These are phyloP conservation scores for Schizotus pectinicornis DNA, from an alignment of 2,888 invertebrate genomes.

Conservation along the genomic window DNA sequence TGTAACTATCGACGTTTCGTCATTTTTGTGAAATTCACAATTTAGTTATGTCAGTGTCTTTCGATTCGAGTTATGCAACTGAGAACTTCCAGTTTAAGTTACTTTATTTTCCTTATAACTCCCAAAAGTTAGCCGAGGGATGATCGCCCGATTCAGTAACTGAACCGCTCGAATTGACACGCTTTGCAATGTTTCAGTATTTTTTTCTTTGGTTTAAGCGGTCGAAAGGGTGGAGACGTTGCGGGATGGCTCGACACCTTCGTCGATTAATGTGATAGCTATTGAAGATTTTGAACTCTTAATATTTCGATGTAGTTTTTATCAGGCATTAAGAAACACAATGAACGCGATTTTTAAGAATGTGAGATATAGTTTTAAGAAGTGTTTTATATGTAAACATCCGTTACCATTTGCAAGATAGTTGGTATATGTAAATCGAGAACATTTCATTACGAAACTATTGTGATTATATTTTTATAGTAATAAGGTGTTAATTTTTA, in stretches of 20 bases:
- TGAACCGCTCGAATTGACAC: conserved; percentile 2
- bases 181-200: conserved; percentile 1
- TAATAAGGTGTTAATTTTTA: conserved; percentile 12
- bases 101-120: conserved; percentile 14
- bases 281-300: conserved; percentile 1
- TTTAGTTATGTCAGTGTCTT: background rate
- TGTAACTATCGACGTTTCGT: too few relatives aligned
- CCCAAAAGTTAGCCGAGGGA: background rate
- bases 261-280: conserved; percentile 20
- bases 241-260: conserved; percentile 3
- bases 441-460: conserved; percentile 14
- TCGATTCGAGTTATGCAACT: conserved; percentile 11
- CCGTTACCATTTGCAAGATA: conserved; percentile 30
- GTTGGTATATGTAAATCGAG: conserved; percentile 26
- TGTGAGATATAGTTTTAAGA: conserved; percentile 31
- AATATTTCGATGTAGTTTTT: conserved; percentile 10
- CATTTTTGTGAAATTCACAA: too few relatives aligned
- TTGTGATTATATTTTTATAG: conserved; percentile 28
- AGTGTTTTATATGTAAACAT: conserved; percentile 28
- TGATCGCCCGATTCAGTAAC: conserved; percentile 2
- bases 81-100: conserved; percentile 1
- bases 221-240: too few relatives aligned
- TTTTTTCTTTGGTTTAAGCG: too few relatives aligned
- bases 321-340: conserved; percentile 7
- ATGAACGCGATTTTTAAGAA: conserved; percentile 3